phyloP scores from a whole-genome alignment of 2,797 vertebrate species.

The Philypnodon macrostomus region DNA sequence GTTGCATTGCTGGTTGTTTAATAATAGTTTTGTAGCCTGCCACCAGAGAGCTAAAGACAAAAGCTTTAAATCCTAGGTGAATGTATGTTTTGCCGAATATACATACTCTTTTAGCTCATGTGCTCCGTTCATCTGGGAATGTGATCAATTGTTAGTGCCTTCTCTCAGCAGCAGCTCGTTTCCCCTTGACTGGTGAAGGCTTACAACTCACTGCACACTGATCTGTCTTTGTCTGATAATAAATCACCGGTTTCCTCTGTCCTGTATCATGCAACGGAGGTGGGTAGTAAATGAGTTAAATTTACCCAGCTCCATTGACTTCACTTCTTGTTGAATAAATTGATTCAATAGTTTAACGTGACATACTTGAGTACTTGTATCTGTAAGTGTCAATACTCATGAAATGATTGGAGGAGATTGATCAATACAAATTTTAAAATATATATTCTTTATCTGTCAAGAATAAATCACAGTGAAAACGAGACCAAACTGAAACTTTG shows the following conservation, averaged over 20 bases:
- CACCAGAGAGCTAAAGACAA: background rate
- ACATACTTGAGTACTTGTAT: too few relatives aligned
- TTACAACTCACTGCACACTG: background rate
- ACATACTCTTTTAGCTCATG: background rate
- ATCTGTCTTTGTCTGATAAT: constrained; percentile 7
- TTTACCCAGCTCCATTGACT: too few relatives aligned
- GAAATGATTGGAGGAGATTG: too few relatives aligned
- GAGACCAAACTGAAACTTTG: too few relatives aligned
- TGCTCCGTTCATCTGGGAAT: background rate
- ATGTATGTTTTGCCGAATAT: constrained; percentile 5
- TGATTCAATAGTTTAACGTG: too few relatives aligned
- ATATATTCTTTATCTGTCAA: too few relatives aligned
- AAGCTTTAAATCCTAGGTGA: background rate
- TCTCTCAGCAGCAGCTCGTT: background rate
- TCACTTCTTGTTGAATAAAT: too few relatives aligned
- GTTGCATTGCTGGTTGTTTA: background rate
- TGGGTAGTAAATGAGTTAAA: too few relatives aligned
- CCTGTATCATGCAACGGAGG: too few relatives aligned
- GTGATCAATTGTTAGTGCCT: constrained; percentile 1
- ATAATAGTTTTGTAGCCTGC: background rate
- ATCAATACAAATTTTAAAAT: too few relatives aligned
- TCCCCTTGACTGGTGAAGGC: constrained; percentile 1
- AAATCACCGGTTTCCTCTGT: background rate
- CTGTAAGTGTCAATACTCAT: too few relatives aligned
- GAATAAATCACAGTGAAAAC: too few relatives aligned